Conservation (phyloP, 2,888 invertebrate species). For the Geotrupes spiniger region DNA sequence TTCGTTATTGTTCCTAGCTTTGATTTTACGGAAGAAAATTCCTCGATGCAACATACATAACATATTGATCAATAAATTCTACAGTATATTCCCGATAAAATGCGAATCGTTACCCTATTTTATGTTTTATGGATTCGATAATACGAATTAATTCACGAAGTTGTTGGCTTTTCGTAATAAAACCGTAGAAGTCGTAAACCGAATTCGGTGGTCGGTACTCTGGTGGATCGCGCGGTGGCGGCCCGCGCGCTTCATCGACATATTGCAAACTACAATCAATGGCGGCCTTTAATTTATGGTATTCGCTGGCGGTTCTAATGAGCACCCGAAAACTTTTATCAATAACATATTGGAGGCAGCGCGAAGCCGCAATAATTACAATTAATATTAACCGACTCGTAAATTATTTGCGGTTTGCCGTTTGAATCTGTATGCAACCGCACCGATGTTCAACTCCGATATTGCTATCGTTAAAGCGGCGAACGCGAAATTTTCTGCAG, state of each 20-base stretch:
- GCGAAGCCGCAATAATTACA: slow-evolving; percentile 28
- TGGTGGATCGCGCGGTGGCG: neutral
- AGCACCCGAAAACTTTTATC: slow-evolving; percentile 28
- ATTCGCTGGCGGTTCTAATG: slow-evolving; percentile 25
- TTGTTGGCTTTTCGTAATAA: no score
- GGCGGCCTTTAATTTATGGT: slow-evolving; percentile 24
- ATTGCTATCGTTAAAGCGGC: neutral
- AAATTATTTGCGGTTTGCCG: slow-evolving; percentile 26
- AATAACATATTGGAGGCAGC: slow-evolving; percentile 27
- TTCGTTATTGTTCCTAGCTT: no score
- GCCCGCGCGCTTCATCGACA: slow-evolving; percentile 25
- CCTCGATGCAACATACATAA: no score
- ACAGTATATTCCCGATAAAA: no score
- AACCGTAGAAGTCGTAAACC: no score
- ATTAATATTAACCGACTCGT: slow-evolving; percentile 31
- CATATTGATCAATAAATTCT: no score
- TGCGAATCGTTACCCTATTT: no score
- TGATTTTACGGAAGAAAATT: no score
- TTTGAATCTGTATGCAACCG: slow-evolving; percentile 9
- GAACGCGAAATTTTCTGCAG: no score
- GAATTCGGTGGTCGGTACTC: no score
- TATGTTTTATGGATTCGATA: no score
- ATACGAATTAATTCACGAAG: no score
- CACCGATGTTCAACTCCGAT: slow-evolving; percentile 6
- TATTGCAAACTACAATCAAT: slow-evolving; percentile 29